phyloP scores from a whole-genome alignment of 92 coral and sea anemone species.

The Paramuricea clavata region DNA sequence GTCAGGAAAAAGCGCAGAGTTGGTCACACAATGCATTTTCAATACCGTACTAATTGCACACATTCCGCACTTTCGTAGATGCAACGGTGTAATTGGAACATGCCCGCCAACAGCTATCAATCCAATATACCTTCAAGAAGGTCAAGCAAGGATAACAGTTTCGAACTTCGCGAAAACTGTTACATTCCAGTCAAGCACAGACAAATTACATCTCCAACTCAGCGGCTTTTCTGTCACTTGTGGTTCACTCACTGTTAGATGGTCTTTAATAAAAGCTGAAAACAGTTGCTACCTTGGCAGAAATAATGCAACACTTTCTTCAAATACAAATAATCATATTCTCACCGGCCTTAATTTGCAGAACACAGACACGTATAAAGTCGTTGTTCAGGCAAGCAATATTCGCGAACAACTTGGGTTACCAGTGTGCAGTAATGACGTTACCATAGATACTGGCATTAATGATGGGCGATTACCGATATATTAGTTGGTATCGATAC shows the following conservation, averaged over 20 bases:
- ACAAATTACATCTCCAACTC: constrained; percentile 73
- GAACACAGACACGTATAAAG: constrained; percentile 74
- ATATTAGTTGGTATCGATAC: constrained; percentile 20
- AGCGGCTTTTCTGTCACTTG: constrained; percentile 75
- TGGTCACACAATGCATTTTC: too few species aligned
- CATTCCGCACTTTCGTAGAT: constrained; percentile 56
- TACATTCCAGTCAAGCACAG: constrained; percentile 74
- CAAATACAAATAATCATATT: constrained; percentile 47
- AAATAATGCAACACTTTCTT: constrained; percentile 48
- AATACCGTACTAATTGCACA: neutral
- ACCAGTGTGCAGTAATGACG: constrained; percentile 75
- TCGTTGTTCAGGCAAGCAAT: constrained; percentile 80
- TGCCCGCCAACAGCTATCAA: constrained; percentile 82
- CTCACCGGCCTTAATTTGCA: constrained; percentile 76
- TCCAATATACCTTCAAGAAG: constrained; percentile 69
- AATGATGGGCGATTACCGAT: constrained; percentile 9
- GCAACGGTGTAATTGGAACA: constrained; percentile 88
- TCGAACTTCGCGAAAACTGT: constrained; percentile 58
- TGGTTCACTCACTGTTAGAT: constrained; percentile 74
- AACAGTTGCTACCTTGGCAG: constrained; percentile 58
- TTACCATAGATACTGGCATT: constrained; percentile 86
- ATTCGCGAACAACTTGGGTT: constrained; percentile 66
- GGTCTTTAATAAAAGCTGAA: constrained; percentile 71
- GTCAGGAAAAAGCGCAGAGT: too few species aligned
- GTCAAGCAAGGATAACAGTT: constrained; percentile 71